Evolutionary conservation across 2,888 invertebrate species (phyloP).

Genomic region (Hipparchia sbordonii): DNA sequence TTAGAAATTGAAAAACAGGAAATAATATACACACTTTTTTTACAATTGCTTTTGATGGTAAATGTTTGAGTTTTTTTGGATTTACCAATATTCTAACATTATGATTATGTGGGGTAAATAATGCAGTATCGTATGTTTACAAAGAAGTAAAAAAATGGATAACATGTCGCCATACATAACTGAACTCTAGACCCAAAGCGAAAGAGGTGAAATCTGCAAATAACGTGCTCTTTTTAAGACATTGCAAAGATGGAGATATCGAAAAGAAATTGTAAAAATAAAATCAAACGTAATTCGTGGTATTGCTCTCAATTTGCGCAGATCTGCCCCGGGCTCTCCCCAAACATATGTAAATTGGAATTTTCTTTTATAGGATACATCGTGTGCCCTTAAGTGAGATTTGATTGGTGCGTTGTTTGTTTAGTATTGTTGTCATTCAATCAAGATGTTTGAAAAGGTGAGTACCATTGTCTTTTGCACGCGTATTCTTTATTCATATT

Average conservation of each 20-base stretch:
- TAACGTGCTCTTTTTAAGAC: constrained; percentile 23
- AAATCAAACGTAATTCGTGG: constrained; percentile 75
- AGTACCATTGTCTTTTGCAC: constrained; percentile 21
- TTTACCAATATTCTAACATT: neutral
- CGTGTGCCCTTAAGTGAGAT: constrained; percentile 57
- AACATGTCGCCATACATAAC: constrained; percentile 40
- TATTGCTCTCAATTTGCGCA: constrained; percentile 67
- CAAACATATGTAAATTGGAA: constrained; percentile 53
- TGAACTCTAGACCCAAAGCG: neutral
- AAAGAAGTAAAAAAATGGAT: constrained; percentile 32
- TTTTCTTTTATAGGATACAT: constrained; percentile 46
- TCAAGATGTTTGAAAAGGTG: constrained; percentile 26
- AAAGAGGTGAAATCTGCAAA: neutral
- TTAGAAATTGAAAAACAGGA: too few species aligned
- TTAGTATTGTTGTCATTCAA: constrained; percentile 36
- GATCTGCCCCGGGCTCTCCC: constrained; percentile 48
- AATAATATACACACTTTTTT: too few species aligned
- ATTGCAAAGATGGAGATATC: constrained; percentile 49
- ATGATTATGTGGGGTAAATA: neutral
- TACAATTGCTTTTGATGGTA: too few species aligned
- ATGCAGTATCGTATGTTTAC: constrained; percentile 48
- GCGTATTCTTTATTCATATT: neutral
- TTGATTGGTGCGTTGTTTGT: constrained; percentile 54
- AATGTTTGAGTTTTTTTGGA: too few species aligned
- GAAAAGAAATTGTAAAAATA: constrained; percentile 76